phyloP scores from a whole-genome alignment of 2,797 vertebrate species.

The Falco berigora region DNA sequence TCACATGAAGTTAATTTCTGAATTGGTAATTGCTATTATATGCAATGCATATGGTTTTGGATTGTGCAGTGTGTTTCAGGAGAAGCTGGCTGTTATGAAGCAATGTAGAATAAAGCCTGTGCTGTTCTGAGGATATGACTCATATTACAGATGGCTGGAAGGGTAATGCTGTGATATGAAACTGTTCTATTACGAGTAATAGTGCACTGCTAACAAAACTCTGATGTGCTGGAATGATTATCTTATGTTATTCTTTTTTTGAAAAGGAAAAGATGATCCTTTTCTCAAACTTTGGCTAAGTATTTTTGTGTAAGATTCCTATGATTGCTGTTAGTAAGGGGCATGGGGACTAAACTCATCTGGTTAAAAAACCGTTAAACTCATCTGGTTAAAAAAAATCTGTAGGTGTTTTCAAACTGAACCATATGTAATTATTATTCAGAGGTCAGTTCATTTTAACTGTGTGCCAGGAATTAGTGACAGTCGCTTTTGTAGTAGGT shows the following conservation, averaged over 20 bases:
- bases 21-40: not conserved
- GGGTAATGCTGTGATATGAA: not conserved
- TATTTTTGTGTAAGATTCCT: not conserved
- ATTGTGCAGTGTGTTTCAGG: not conserved
- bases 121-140: not conserved
- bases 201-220: not conserved
- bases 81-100: not conserved
- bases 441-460: not conserved
- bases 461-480: not conserved
- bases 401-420: not conserved
- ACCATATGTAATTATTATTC: not conserved
- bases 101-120: not conserved
- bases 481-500: not conserved
- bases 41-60: not conserved
- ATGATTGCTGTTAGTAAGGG: not conserved
- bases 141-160: not conserved
- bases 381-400: not conserved
- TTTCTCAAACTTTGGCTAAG: not conserved
- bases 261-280: not conserved
- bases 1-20: not conserved
- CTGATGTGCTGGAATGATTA: not conserved
- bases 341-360: not conserved
- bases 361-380: not conserved
- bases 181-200: not conserved
- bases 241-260: not conserved